Percentiles rank a stretch among this genome's conserved stretches.
Conservation (phyloP, 2,113 vertebrate species). For the Rhea americana region DNA sequence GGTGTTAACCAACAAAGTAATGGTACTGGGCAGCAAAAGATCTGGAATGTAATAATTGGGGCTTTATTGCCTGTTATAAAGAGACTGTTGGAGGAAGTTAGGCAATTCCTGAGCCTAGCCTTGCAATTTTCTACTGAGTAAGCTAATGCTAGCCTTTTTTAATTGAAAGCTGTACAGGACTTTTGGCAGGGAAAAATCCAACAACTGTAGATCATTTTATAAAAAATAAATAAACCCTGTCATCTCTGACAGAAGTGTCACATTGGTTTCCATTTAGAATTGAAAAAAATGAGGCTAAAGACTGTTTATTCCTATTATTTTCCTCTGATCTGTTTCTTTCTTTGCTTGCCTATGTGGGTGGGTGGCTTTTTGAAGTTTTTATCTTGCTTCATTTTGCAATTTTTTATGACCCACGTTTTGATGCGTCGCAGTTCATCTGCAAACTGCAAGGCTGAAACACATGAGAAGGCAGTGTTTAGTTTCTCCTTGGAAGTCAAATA, state of each 20-base stretch:
- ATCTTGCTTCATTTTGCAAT: constrained; percentile 9
- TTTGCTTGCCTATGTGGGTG: constrained; percentile 18
- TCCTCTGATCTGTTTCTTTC: constrained; percentile 12
- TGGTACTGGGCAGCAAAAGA: neutral
- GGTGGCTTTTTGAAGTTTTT: constrained; percentile 17
- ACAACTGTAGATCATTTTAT: neutral
- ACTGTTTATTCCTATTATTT: constrained; percentile 36
- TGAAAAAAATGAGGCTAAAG: neutral
- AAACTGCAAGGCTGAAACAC: neutral
- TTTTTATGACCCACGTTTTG: neutral
- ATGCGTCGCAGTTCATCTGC: neutral
- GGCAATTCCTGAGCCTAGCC: neutral
- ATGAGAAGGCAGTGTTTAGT: neutral
- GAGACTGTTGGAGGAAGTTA: neutral
- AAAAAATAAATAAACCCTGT: constrained; percentile 34
- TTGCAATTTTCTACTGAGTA: constrained; percentile 9
- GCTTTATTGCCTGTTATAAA: constrained; percentile 10
- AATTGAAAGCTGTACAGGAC: neutral
- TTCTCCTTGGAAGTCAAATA: neutral
- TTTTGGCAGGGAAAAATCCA: neutral
- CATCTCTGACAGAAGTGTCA: constrained; percentile 26
- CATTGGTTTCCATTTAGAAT: constrained; percentile 28
- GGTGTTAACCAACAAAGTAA: neutral
- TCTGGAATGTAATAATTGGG: neutral
- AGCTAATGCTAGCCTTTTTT: constrained; percentile 19